Evolutionary conservation across 2,888 invertebrate species (phyloP).

Genomic region (Apamea anceps): DNA sequence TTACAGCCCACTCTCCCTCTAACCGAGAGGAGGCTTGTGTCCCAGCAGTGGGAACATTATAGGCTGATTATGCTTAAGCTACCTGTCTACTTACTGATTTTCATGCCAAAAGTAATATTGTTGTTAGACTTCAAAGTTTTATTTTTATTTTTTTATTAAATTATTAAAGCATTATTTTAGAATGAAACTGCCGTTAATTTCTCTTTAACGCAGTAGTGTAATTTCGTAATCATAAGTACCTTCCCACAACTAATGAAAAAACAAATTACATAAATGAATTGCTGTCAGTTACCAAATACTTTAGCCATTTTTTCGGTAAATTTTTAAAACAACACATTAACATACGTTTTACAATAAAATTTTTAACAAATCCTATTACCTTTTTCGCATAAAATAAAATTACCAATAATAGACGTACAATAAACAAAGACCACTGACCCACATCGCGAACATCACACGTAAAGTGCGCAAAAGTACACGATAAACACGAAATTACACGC

Average conservation of each 20-base stretch:
- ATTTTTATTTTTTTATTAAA: no score
- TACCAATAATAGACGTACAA: background rate
- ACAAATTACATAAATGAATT: no score
- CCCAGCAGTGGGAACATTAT: no score
- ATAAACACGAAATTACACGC: constrained; percentile 37
- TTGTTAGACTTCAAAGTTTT: no score
- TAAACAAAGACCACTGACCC: background rate
- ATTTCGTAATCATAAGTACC: no score
- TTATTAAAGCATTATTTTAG: no score
- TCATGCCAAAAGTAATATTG: background rate
- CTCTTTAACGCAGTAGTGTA: background rate
- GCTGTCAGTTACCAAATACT: background rate
- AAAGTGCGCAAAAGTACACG: background rate
- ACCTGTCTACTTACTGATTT: background rate
- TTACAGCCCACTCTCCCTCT: no score
- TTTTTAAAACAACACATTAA: background rate
- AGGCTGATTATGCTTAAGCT: no score
- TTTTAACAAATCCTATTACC: background rate
- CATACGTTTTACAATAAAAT: background rate
- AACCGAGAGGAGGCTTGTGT: no score
- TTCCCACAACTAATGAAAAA: no score
- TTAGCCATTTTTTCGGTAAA: background rate
- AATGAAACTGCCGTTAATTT: background rate
- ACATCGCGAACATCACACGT: background rate
- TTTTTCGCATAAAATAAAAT: background rate